phyloP scores from a whole-genome alignment of 2,113 vertebrate species.

The Cryptomyrus ogoouensis region DNA sequence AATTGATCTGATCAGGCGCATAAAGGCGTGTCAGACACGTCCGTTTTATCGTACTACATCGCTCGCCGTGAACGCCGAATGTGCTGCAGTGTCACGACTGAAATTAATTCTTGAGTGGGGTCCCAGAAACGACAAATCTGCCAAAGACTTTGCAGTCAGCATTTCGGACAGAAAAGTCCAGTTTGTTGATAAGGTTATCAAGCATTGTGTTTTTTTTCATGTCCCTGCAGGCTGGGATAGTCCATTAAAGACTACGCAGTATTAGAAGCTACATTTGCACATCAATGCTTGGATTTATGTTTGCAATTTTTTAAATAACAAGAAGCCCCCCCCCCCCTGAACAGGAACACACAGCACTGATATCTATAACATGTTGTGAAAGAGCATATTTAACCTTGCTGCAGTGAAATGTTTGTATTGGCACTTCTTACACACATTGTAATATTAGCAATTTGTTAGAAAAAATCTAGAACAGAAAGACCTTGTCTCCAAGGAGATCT shows the following conservation, averaged over 20 bases:
- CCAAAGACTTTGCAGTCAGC: background rate
- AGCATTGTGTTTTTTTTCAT: background rate
- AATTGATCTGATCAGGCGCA: background rate
- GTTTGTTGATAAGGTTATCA: background rate
- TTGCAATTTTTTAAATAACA: background rate
- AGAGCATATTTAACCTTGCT: background rate
- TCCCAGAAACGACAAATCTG: background rate
- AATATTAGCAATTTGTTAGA: background rate
- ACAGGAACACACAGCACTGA: background rate
- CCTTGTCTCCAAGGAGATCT: background rate
- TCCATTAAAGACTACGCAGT: background rate
- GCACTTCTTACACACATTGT: background rate
- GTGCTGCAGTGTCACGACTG: background rate
- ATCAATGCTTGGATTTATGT: background rate
- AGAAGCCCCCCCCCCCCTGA: too few relatives aligned
- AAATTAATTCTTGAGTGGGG: background rate
- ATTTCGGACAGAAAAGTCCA: background rate
- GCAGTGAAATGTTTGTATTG: background rate
- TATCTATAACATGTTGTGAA: background rate
- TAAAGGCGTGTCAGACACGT: background rate
- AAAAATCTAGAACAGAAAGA: background rate
- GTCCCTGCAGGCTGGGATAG: background rate
- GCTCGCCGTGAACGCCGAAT: background rate
- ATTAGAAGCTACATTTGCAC: background rate
- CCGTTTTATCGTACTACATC: background rate